A percentile compares a stretch with the other conserved stretches of the same genome.
Conservation (phyloP, 2,797 vertebrate genomes). For the Arrhamphus sclerolepis region DNA sequence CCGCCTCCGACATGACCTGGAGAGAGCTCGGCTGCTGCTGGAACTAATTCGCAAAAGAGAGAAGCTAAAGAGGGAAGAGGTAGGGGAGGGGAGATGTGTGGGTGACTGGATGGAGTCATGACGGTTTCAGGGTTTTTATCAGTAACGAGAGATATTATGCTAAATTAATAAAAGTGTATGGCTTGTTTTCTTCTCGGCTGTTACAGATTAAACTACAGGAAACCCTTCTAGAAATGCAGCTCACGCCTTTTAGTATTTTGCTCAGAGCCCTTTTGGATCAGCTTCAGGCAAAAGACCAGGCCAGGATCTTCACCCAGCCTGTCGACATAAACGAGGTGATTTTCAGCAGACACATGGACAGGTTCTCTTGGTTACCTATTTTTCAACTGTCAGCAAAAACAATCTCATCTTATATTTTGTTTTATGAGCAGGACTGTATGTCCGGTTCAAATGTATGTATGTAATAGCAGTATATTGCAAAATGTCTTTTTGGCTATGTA, state of each 20-base stretch:
- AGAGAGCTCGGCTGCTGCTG: conserved; percentile 91
- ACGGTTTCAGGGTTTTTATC: not conserved
- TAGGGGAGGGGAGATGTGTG: conserved; percentile 47
- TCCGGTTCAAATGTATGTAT: no score
- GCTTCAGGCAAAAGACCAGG: conserved; percentile 93
- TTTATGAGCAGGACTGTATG: no score
- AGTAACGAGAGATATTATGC: not conserved
- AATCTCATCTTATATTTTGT: no score
- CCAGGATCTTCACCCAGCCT: conserved; percentile 92
- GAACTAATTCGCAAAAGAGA: conserved; percentile 97
- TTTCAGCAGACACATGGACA: conserved; percentile 2
- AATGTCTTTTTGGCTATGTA: no score
- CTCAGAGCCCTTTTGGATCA: conserved; percentile 90
- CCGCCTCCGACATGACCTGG: conserved; percentile 93
- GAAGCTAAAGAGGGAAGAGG: conserved; percentile 98
- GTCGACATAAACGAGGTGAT: conserved; percentile 92
- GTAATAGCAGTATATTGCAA: no score
- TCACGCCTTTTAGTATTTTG: conserved; percentile 92
- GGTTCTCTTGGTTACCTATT: not conserved
- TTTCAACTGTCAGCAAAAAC: not conserved
- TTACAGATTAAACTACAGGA: conserved; percentile 92
- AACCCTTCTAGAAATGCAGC: conserved; percentile 89
- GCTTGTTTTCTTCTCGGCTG: conserved; percentile 1
- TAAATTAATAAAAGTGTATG: not conserved
- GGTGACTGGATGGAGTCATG: not conserved